A percentile compares a stretch with the other conserved stretches of the same genome.
Evolutionary conservation across 2,888 invertebrate species (phyloP).

Genomic region (Tryphoninae sp.): DNA sequence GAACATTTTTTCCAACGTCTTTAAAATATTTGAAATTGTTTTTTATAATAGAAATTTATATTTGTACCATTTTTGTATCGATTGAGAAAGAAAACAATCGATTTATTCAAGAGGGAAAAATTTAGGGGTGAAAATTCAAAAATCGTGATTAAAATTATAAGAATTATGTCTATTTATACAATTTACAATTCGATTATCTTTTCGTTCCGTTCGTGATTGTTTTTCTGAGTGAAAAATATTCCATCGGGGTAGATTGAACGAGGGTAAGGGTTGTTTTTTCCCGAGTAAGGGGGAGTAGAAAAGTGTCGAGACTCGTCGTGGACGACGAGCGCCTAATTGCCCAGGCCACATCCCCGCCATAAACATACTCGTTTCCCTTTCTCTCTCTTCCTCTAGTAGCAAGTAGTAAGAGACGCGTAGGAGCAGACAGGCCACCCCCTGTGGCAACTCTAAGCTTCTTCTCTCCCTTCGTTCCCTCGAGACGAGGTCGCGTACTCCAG

Average conservation of each 20-base stretch:
- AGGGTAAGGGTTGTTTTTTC: constrained; percentile 20
- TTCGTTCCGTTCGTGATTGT: not conserved
- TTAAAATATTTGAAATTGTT: too few relatives aligned
- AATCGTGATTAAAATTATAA: not conserved
- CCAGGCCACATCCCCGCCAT: constrained; percentile 64
- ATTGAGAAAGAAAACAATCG: too few relatives aligned
- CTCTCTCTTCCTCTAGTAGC: constrained; percentile 30
- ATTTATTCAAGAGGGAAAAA: too few relatives aligned
- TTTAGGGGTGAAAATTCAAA: not conserved
- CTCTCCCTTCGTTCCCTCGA: constrained; percentile 44
- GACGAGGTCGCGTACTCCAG: constrained; percentile 62
- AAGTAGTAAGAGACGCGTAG: constrained; percentile 38
- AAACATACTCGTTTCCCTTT: constrained; percentile 43
- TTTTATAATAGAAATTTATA: too few relatives aligned
- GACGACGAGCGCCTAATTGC: constrained; percentile 75
- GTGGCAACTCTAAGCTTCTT: constrained; percentile 40
- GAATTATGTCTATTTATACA: not conserved
- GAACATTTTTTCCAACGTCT: not conserved
- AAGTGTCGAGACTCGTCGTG: constrained; percentile 53
- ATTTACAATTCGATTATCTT: too few relatives aligned
- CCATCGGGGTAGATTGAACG: constrained; percentile 1
- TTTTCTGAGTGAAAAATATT: constrained; percentile 5
- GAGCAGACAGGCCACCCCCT: constrained; percentile 24
- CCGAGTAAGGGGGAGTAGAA: constrained; percentile 23
- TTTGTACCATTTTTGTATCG: too few relatives aligned